These are phyloP conservation scores for Cinara cedri DNA, from an alignment of 2,888 invertebrate species.

Conservation along the genomic window DNA sequence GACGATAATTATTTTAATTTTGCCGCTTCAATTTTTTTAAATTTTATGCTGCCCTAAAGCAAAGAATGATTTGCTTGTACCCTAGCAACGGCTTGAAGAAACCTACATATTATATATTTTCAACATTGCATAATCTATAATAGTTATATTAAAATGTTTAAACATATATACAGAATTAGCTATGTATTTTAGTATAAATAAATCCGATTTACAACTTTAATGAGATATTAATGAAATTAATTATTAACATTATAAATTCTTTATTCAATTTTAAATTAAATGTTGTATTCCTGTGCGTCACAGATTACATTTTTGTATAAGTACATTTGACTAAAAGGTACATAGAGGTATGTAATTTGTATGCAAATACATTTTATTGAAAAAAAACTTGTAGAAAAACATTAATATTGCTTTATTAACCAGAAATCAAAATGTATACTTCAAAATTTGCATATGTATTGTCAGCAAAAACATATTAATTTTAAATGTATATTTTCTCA, in stretches of 20 bases:
- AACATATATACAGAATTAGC: too few species aligned
- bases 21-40: background rate
- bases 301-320: background rate
- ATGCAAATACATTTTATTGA: conserved; percentile 23
- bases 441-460: conserved; percentile 12
- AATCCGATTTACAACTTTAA: background rate
- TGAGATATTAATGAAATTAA: too few species aligned
- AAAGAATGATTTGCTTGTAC: too few species aligned
- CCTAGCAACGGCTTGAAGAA: too few species aligned
- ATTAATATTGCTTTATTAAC: conserved; percentile 24
- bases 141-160: too few species aligned
- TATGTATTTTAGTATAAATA: background rate
- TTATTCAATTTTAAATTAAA: conserved; percentile 14
- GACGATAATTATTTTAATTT: background rate
- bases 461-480: conserved; percentile 9
- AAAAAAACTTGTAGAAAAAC: conserved; percentile 5
- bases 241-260: conserved; percentile 10
- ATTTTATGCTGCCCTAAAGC: background rate
- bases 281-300: conserved; percentile 2
- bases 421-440: conserved; percentile 11
- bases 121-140: too few species aligned
- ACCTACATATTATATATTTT: too few species aligned
- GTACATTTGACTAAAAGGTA: background rate
- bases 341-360: background rate
- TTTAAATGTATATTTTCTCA: conserved; percentile 20